Evolutionary conservation across 2,797 vertebrate species (phyloP), one percentile per base, ranked within the genome.

Genomic region (Varecia variegata): DNA sequence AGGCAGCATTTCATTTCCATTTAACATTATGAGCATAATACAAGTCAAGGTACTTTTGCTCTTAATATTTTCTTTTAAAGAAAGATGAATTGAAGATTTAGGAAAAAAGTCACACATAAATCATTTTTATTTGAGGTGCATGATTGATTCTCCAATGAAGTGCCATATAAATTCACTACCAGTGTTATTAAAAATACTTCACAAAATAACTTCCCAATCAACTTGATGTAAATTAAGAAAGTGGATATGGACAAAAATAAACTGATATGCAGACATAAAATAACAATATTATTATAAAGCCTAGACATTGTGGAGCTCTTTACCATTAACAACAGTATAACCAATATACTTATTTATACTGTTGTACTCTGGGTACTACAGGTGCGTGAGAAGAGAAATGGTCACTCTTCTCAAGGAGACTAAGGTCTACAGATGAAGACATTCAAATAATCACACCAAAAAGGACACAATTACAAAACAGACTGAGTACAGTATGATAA

Each of bases 41-140:
- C 43, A 92, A 76, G 68, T n/a, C 73, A 88, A 83, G 23, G 30
- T 47, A 71, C 23, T 86, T 88, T 83, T 89, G 93, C 38, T 15
- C 94, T 95, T 94, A 73, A 95, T 83, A 62, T 1, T 21, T 86
- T 83, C 43, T 87, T 96, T 87, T 40, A 81, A 94, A 71, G n/a
- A 82, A 74, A 67, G 14, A 23, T 60, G 65, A 54, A 76, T 6
- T 77, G 15, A 65, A 74, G 76, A 74, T 4, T 73, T n/a, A 76
- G 83, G 30, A 20, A 3, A 60, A 89, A 52, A 54, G 43, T 85
- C 47, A 56, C 7, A 65, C 15, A 52, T 84, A 62, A 85, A 77
- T 92, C 35, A 52, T n/a, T 88, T 87, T 80, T 76, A 80, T 21
- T 83, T 93, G 20, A 71, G 25, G 3, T 35, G 27, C 7, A 18